These are phyloP conservation scores for Netelia fuscicornis DNA, from an alignment of 2,888 invertebrate genomes.

Conservation along the genomic window DNA sequence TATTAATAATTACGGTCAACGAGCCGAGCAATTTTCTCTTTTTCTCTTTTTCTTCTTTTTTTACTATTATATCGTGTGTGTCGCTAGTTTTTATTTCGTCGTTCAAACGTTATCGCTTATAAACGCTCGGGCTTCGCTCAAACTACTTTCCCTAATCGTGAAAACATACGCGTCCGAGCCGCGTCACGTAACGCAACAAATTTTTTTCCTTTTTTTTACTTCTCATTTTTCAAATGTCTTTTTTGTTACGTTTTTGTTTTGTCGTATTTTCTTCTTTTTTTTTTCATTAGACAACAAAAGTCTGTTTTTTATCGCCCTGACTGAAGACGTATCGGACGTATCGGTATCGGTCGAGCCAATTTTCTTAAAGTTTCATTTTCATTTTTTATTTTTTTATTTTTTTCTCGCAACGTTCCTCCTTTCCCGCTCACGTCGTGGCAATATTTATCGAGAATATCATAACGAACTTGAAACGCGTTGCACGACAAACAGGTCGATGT, in stretches of 20 bases:
- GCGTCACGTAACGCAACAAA: not conserved
- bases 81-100: conserved; percentile 33
- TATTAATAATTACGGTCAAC: conserved; percentile 40
- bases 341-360: conserved; percentile 27
- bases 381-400: not conserved
- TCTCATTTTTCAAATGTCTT: not conserved
- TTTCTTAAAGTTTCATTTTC: conserved; percentile 8
- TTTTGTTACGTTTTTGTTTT: conserved; percentile 1
- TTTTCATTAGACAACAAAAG: not conserved
- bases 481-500: conserved; percentile 41
- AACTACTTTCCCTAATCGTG: conserved; percentile 51
- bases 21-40: conserved; percentile 25
- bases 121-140: conserved; percentile 28
- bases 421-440: not conserved
- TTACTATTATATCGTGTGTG: conserved; percentile 17
- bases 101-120: conserved; percentile 53
- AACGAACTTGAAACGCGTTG: conserved; percentile 4
- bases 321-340: not conserved
- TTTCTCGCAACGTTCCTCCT: not conserved
- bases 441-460: conserved; percentile 34
- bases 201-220: not conserved
- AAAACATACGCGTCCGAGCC: not conserved
- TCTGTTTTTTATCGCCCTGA: not conserved
- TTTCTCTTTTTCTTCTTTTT: not conserved
- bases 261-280: not conserved